phyloP scores from a whole-genome alignment of 2,888 invertebrate species.

The Lumbricus terrestris region DNA sequence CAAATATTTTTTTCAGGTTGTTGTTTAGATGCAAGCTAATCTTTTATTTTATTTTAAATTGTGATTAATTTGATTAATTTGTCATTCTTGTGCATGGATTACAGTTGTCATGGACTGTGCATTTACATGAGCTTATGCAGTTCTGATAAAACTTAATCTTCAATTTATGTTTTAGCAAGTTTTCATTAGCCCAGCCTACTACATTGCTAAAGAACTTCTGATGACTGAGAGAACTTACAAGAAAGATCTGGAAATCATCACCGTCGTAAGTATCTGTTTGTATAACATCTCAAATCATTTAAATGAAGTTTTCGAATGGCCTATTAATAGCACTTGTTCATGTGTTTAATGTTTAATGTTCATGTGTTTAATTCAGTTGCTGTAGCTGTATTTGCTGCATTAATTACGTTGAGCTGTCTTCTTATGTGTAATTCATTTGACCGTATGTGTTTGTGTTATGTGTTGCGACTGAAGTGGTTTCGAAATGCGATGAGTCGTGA shows the following conservation, averaged over 20 bases:
- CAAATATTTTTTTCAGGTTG: background rate
- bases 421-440: background rate
- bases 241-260: slow-evolving; percentile 87
- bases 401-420: background rate
- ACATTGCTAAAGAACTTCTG: slow-evolving; percentile 15
- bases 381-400: background rate
- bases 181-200: background rate
- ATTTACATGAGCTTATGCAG: background rate
- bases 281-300: background rate
- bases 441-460: background rate
- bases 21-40: background rate
- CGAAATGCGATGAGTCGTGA: slow-evolving; percentile 69
- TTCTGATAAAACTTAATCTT: background rate
- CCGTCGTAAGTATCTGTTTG: slow-evolving; percentile 69
- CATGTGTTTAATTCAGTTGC: slow-evolving; percentile 36
- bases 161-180: background rate
- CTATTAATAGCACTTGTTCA: no score
- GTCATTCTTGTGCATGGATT: background rate
- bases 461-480: slow-evolving; percentile 69
- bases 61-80: no score
- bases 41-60: no score
- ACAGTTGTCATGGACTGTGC: background rate
- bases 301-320: background rate
- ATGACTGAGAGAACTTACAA: slow-evolving; percentile 83
- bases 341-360: no score